Conservation (phyloP, 2,888 invertebrate genomes). For the Drosophila rellima region DNA sequence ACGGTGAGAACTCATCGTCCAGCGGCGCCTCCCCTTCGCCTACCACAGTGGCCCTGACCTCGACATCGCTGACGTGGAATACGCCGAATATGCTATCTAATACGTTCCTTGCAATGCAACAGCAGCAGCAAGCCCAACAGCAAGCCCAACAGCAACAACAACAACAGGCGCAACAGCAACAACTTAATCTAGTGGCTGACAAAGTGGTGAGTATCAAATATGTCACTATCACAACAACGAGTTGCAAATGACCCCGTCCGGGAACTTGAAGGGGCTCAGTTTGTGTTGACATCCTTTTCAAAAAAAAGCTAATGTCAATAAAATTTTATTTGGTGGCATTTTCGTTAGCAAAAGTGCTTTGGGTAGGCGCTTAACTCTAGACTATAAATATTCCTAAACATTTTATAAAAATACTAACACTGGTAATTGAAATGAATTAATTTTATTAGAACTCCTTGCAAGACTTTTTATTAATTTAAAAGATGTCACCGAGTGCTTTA, state of each 20-base stretch:
- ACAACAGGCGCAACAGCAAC: conserved; percentile 70
- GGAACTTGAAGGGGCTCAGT: conserved; percentile 53
- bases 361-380: conserved; percentile 7
- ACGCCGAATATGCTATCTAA: conserved; percentile 86
- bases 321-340: conserved; percentile 11
- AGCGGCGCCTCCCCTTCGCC: conserved; percentile 85
- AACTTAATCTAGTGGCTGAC: conserved; percentile 83
- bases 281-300: conserved; percentile 12
- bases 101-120: conserved; percentile 84
- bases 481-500: neutral
- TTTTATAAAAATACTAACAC: conserved; percentile 13
- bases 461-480: neutral
- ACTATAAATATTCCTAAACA: neutral
- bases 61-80: conserved; percentile 90
- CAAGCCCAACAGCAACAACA: conserved; percentile 79
- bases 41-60: conserved; percentile 84
- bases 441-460: too few species aligned
- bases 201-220: conserved; percentile 84
- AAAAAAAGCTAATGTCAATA: neutral
- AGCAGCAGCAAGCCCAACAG: conserved; percentile 79
- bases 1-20: conserved; percentile 85
- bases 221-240: conserved; percentile 29
- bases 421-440: conserved; percentile 1
- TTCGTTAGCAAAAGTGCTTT: conserved; percentile 9
- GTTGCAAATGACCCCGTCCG: conserved; percentile 31